Evolutionary conservation across 2,113 vertebrate genomes (phyloP).

Genomic region (Synchiropus splendidus): DNA sequence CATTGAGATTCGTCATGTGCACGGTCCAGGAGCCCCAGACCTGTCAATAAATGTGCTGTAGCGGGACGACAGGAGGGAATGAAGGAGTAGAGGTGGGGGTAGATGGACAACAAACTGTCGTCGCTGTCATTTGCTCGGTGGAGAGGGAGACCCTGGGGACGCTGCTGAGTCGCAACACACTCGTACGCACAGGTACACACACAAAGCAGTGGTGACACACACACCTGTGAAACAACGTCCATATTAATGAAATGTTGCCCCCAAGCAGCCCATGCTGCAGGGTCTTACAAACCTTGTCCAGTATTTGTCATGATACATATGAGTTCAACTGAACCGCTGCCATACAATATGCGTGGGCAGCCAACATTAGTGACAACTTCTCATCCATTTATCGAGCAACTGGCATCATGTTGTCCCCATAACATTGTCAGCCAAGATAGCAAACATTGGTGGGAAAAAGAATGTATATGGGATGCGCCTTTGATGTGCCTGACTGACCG

Average conservation of each 20-base stretch:
- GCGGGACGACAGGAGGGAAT: too few species aligned
- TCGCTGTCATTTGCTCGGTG: constrained; percentile 52
- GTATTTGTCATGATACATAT: too few species aligned
- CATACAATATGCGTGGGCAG: too few species aligned
- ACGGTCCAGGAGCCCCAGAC: constrained; percentile 21
- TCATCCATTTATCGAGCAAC: too few species aligned
- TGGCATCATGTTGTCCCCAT: too few species aligned
- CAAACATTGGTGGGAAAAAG: too few species aligned
- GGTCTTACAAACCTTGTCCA: too few species aligned
- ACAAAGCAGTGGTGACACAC: constrained; percentile 13
- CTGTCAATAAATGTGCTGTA: constrained; percentile 34
- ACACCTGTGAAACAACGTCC: constrained; percentile 24
- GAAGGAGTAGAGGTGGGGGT: constrained; percentile 12
- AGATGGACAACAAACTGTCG: constrained; percentile 42
- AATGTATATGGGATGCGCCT: too few species aligned
- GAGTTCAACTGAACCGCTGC: too few species aligned
- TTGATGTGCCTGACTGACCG: too few species aligned
- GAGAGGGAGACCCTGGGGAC: constrained; percentile 40
- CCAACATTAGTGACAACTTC: too few species aligned
- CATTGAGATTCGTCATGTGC: constrained; percentile 52
- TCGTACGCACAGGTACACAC: constrained; percentile 25
- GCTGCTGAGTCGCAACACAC: constrained; percentile 26
- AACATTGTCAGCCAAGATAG: too few species aligned
- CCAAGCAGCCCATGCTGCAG: constrained; percentile 4
- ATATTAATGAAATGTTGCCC: constrained; percentile 24